Base-by-base conservation (phyloP, 2,797 vertebrate genomes). In the Eulemur albifrons region DNA sequence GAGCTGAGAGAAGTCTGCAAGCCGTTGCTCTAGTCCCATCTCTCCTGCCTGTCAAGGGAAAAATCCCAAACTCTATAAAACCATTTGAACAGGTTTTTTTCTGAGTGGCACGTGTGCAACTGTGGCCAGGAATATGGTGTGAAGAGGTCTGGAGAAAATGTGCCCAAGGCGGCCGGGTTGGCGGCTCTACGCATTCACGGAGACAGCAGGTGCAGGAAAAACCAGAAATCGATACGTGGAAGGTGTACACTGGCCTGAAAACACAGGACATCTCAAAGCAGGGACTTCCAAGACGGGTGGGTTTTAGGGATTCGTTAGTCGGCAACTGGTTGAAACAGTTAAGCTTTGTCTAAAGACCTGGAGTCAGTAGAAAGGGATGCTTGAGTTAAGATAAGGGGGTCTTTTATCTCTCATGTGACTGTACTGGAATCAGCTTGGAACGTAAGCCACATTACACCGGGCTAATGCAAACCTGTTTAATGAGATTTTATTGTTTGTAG, bases 11-110 rank as follows among this genome's bases (percentile, higher is more conserved):
- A 18, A 57, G 57, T 15, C 18, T 13, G 40, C 6, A 30, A 40
- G 50, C 35, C 7, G 11, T 2, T 21, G 9, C 14, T 25, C 18
- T 14, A 11, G 52, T 0, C 25, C 89, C 1, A 1, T 30, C 20
- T 18, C 52, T 48, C 32, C 12, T 21, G 40, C 32, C 32, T 6
- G 23, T 27, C 40, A 18, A 40, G 32, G 23, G 25, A 54, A 67
- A 57, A 65, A 65, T 18, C 63, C 63, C 32, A n/a, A n/a, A 3
- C 61, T n/a, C 61, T 1, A 3, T 8, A n/a, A 18, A 32, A 65
- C 7, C 17, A 65, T 65, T 65, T n/a, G 17, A 18, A n/a, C 30
- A n/a, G 32, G 32, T 32, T 32, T 65, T 65, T 65, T n/a, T 65
- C 32, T 65, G 63, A 65, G 32, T n/a, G 15, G 63, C 32, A 9